Base-by-base conservation (phyloP, 2,888 invertebrate genomes). In the Drosophila robusta region DNA sequence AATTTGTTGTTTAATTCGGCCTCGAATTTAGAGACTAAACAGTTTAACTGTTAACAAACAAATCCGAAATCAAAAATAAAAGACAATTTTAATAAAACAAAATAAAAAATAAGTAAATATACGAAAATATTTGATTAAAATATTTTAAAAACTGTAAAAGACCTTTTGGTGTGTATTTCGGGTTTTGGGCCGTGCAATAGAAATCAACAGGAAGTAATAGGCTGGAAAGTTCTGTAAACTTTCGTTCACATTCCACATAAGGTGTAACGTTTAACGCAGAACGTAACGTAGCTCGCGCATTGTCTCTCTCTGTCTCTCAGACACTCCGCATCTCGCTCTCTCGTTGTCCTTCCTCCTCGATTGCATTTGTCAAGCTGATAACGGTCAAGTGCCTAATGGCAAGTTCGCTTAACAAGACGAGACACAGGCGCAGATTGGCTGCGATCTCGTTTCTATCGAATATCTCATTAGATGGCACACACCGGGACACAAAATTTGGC, bases 401-500 rank as follows among this genome's bases (percentile, higher is more conserved):
- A 92, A 92, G 91, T 92, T 91, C 92, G 89, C 90, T 91, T 62
- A 92, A 92, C 89, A 92, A 92, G 87, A 94, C 94, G 90, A 95
- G 95, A 93, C 96, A 96, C 90, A 95, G 97, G 91, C 95, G 97
- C 93, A 95, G 97, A 92, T 94, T 98, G 87, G 97, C 98, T 91
- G 98, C 98, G 83, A 95, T 98, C 90, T 96, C 97, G 90, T 99
- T 98, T 94, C 94, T 99, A 85, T 96, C 98, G 57, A 98, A 98
- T 93, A 98, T 99, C 91, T 98, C 98, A 73, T 94, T 98, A 74
- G 98, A 98, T 93, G 98, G 98, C 78, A 96, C 96, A 84, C 95
- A 96, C 92, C 95, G 94, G 91, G 96, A 96, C 91, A 95, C 95
- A 68, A 95, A 94, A 92, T 92, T 95, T 89, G 93, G 92, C 75